phyloP scores from a whole-genome alignment of 35 echinoderm and acorn worm genomes.

The Ophioderma brevispina region DNA sequence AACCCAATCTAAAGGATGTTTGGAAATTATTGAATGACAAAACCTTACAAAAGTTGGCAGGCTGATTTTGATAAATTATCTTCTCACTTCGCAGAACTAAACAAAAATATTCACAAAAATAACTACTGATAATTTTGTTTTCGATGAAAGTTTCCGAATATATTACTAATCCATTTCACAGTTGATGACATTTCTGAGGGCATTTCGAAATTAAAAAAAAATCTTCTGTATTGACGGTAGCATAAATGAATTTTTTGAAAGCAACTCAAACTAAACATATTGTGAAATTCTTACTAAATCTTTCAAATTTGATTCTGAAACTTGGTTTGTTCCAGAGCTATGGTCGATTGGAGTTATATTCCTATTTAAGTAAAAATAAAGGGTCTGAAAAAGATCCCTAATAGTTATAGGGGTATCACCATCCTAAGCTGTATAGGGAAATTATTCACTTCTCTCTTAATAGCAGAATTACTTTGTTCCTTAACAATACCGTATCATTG shows the following conservation, averaged over 20 bases:
- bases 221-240: background rate
- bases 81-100: background rate
- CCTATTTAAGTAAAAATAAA: too few species aligned
- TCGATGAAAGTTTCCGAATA: background rate
- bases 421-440: slow-evolving; percentile 44
- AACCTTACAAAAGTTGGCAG: background rate
- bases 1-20: background rate
- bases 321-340: too few species aligned
- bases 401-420: too few species aligned
- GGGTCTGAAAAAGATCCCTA: too few species aligned
- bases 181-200: background rate
- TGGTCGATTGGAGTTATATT: too few species aligned
- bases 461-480: too few species aligned
- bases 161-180: background rate
- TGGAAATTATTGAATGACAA: background rate
- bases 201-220: background rate
- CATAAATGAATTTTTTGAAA: background rate
- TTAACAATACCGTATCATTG: slow-evolving; percentile 35
- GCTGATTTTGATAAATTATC: background rate
- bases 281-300: too few species aligned
- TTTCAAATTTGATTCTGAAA: too few species aligned
- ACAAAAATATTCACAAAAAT: background rate
- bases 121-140: background rate
- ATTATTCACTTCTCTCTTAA: slow-evolving; percentile 42
- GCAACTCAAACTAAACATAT: too few species aligned